These are phyloP conservation scores for Zoanthus sociatus DNA, from an alignment of 92 coral and sea anemone species.

Conservation along the genomic window DNA sequence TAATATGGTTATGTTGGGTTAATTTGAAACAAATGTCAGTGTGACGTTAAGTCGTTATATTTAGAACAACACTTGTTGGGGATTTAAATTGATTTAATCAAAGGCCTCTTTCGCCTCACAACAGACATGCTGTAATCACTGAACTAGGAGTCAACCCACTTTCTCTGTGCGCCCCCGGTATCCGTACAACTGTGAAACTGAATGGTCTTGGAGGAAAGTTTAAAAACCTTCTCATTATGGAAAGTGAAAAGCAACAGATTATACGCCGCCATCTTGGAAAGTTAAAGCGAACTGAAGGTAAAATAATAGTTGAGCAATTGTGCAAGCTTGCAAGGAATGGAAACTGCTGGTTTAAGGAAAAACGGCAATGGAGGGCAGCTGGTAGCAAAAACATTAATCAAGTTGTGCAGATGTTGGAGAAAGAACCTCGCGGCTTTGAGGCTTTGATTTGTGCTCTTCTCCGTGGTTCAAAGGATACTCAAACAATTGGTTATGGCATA, in stretches of 20 bases:
- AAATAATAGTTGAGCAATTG: slow-evolving; percentile 13
- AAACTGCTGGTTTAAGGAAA: slow-evolving; percentile 26
- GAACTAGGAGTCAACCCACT: too few relatives aligned
- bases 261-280: slow-evolving; percentile 36
- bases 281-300: slow-evolving; percentile 8
- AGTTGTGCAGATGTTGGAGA: slow-evolving; percentile 25
- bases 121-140: too few relatives aligned
- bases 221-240: neutral
- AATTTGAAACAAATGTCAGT: too few relatives aligned
- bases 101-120: too few relatives aligned
- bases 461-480: slow-evolving; percentile 14
- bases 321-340: slow-evolving; percentile 21
- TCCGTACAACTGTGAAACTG: too few relatives aligned
- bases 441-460: slow-evolving; percentile 25
- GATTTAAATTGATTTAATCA: too few relatives aligned
- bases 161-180: too few relatives aligned
- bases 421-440: slow-evolving; percentile 38
- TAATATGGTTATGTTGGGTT: too few relatives aligned
- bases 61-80: too few relatives aligned
- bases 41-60: too few relatives aligned
- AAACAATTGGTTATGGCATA: slow-evolving; percentile 17
- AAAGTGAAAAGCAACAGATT: slow-evolving; percentile 1
- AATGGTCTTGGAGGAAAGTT: too few relatives aligned
- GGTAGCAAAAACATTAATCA: slow-evolving; percentile 5
- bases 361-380: slow-evolving; percentile 13